Evolutionary conservation across 2,113 vertebrate species (phyloP), one percentile per base, ranked within the genome.

Genomic region (Epinephelus cyanopodus): DNA sequence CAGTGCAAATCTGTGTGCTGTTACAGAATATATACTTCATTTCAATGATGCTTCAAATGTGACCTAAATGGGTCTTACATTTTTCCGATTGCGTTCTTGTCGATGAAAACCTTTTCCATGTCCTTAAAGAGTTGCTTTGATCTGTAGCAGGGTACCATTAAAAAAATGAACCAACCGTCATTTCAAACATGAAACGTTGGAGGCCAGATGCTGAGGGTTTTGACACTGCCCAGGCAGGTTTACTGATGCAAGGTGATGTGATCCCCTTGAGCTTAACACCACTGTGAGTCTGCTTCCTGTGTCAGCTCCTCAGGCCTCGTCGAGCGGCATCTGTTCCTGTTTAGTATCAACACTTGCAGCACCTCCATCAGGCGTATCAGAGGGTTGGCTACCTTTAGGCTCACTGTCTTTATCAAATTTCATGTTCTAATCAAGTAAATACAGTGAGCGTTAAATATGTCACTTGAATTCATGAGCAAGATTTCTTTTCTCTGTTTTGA

Each of bases 251-350:
- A 79, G 78, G 77, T 82, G 81, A 88, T 87, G 89, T 84, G 88
- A 92, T 93, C 94, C 92, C 91, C 84, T 52, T 83, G 88, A 89
- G 94, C 83, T 89, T 93, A 94, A 96, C 96, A 96, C 95, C 94
- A 96, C 93, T 86, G 87, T 85, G 89, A 91, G 94, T 91, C 89
- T 90, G 90, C 90, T 92, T 93, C 90, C 90, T 82, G 75, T 89
- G 83, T 91, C 85, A 85, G 85, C 77, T 80, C 87, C 81, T 79
- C 65, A n/a, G 65, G 80, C 87, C 79, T 67, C 48, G 9, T 45
- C 18, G 72, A 74, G 65, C 72, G 70, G 70, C 90, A 91, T 90
- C 83, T 94, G 93, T 70, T 94, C 76, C 81, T 85, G 83, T 84
- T 93, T 85, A 92, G 80, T 53, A 64, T 83, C 87, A 83, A 74